These are phyloP conservation scores for Apostichopus californicus DNA, from an alignment of 35 echinoderm and acorn worm genomes.

Conservation along the genomic window DNA sequence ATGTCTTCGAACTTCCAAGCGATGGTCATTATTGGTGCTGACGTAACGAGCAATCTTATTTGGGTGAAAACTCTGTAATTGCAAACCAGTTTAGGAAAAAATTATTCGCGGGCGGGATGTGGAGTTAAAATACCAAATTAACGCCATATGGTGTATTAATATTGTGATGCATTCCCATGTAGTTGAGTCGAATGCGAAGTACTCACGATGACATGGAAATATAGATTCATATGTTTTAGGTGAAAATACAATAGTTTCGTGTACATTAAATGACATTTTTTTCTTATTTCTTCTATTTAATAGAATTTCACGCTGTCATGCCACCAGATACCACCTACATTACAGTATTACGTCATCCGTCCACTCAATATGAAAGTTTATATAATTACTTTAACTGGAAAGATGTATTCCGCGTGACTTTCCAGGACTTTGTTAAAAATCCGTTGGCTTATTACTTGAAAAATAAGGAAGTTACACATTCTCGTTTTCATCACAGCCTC, in stretches of 20 bases:
- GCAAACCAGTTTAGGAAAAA: too few species aligned
- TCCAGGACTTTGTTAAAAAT: slow-evolving; percentile 41
- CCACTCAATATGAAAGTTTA: slow-evolving; percentile 58
- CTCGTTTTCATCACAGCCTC: neutral
- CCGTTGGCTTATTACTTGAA: slow-evolving; percentile 4
- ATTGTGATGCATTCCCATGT: too few species aligned
- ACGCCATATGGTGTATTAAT: neutral
- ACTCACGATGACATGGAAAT: too few species aligned
- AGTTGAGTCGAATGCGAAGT: too few species aligned
- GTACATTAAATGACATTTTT: neutral
- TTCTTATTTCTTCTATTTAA: neutral
- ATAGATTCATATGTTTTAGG: too few species aligned
- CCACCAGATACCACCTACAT: slow-evolving; percentile 45
- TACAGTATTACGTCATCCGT: slow-evolving; percentile 60
- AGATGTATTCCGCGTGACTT: neutral
- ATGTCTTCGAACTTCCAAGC: too few species aligned
- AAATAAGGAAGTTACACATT: neutral
- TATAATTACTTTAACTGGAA: slow-evolving; percentile 50
- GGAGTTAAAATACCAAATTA: too few species aligned
- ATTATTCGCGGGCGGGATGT: too few species aligned
- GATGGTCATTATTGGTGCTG: too few species aligned
- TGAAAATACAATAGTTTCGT: too few species aligned
- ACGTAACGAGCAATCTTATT: too few species aligned
- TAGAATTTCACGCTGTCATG: slow-evolving; percentile 58
- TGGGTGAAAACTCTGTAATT: too few species aligned